Conservation (phyloP, 2,888 invertebrate species). For the Drosophila tanythrix region DNA sequence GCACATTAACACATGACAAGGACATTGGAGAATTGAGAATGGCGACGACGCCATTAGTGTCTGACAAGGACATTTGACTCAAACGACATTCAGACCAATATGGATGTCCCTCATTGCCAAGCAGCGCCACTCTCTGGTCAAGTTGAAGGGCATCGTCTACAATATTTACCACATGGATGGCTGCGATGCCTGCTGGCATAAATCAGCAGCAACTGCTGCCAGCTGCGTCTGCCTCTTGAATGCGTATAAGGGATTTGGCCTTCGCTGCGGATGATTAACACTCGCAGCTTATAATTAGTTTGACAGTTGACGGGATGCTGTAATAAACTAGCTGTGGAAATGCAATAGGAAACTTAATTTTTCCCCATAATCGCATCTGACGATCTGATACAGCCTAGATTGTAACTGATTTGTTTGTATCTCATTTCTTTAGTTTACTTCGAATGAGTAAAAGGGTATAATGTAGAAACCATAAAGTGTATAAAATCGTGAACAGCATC, state of each 20-base stretch:
- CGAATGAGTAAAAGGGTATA: background rate
- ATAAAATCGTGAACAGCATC: background rate
- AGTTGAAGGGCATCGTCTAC: constrained; percentile 64
- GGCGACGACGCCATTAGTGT: constrained; percentile 74
- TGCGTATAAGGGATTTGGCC: constrained; percentile 4
- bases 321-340: background rate
- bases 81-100: constrained; percentile 43
- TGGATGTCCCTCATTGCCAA: constrained; percentile 2
- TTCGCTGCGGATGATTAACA: constrained; percentile 31
- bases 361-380: background rate
- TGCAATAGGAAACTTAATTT: background rate
- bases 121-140: constrained; percentile 46
- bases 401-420: background rate
- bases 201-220: constrained; percentile 45
- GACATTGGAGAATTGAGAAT: constrained; percentile 52
- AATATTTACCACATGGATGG: constrained; percentile 32
- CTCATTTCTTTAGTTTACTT: background rate
- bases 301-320: constrained; percentile 22
- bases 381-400: background rate
- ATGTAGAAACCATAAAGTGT: background rate
- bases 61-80: constrained; percentile 71
- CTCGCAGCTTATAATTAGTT: constrained; percentile 53
- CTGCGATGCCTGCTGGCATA: constrained; percentile 56
- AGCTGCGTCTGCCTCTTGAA: constrained; percentile 4
- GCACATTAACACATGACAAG: constrained; percentile 71